Conservation (phyloP, 1,140 invertebrate genomes). For the Drosophila pallidifrons region DNA sequence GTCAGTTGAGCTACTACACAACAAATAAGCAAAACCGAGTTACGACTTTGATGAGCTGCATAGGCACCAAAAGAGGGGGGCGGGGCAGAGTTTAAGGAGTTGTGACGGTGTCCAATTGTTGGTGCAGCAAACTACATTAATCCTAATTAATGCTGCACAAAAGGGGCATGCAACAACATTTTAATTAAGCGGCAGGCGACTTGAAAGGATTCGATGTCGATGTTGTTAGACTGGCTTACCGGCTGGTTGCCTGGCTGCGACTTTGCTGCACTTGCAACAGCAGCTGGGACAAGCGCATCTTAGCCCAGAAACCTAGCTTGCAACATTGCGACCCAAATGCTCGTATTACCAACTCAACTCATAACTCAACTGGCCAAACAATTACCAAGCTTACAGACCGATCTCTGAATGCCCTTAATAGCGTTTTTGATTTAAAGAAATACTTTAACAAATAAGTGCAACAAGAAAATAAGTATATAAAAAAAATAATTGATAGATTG, state of each 20-base stretch:
- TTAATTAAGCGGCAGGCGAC: constrained; percentile 36
- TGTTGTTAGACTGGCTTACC: not conserved
- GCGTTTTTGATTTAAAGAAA: too few relatives aligned
- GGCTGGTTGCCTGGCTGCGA: not conserved
- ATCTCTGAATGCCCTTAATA: not conserved
- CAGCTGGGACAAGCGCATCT: constrained; percentile 36
- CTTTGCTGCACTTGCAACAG: not conserved
- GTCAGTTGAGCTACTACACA: not conserved
- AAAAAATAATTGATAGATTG: too few relatives aligned
- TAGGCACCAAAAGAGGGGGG: constrained; percentile 21
- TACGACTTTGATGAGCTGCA: constrained; percentile 36
- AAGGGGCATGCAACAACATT: constrained; percentile 1
- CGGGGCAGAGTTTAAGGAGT: not conserved
- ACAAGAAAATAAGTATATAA: too few relatives aligned
- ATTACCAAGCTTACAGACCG: not conserved
- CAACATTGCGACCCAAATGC: constrained; percentile 29
- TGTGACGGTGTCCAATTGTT: constrained; percentile 4
- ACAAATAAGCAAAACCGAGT: constrained; percentile 16
- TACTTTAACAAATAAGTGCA: too few relatives aligned
- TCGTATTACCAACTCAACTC: constrained; percentile 1
- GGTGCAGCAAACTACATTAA: constrained; percentile 38
- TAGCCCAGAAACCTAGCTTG: constrained; percentile 32
- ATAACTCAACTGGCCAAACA: constrained; percentile 2
- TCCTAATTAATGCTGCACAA: constrained; percentile 39
- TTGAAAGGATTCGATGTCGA: constrained; percentile 44